Evolutionary conservation across 1,140 invertebrate species (phyloP).

Genomic region (Asobara japonica): DNA sequence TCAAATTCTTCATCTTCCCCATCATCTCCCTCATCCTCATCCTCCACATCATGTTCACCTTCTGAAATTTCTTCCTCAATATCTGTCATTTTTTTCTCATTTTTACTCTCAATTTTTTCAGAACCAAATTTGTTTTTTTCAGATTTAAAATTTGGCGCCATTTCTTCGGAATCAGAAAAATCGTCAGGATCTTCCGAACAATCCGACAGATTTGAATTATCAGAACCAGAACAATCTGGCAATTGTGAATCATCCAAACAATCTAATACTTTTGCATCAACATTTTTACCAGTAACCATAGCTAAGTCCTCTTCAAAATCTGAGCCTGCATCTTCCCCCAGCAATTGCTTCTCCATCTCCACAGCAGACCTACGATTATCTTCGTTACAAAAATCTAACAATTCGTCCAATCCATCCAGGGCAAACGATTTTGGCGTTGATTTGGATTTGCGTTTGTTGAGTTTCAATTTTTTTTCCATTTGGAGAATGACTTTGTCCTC

Average conservation of each 20-base stretch:
- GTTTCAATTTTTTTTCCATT: constrained; percentile 84
- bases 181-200: constrained; percentile 39
- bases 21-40: constrained; percentile 39
- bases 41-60: constrained; percentile 43
- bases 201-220: no score
- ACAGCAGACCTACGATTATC: constrained; percentile 74
- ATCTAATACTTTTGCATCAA: constrained; percentile 36
- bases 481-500: constrained; percentile 85
- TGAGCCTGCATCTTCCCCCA: constrained; percentile 69
- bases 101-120: no score
- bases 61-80: constrained; percentile 47
- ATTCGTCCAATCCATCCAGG: constrained; percentile 83
- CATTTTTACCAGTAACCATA: constrained; percentile 43
- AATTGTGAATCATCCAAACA: no score
- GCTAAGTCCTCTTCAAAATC: constrained; percentile 76
- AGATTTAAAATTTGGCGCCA: no score
- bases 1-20: constrained; percentile 44
- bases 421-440: constrained; percentile 81
- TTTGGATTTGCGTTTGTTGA: constrained; percentile 83
- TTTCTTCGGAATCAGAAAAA: constrained; percentile 41
- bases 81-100: constrained; percentile 43
- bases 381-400: constrained; percentile 70
- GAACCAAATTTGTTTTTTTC: no score
- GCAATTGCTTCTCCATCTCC: constrained; percentile 72
- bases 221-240: no score